These are phyloP conservation scores for Planiliza haematocheilus DNA, from an alignment of 2,113 vertebrate species.

Conservation along the genomic window DNA sequence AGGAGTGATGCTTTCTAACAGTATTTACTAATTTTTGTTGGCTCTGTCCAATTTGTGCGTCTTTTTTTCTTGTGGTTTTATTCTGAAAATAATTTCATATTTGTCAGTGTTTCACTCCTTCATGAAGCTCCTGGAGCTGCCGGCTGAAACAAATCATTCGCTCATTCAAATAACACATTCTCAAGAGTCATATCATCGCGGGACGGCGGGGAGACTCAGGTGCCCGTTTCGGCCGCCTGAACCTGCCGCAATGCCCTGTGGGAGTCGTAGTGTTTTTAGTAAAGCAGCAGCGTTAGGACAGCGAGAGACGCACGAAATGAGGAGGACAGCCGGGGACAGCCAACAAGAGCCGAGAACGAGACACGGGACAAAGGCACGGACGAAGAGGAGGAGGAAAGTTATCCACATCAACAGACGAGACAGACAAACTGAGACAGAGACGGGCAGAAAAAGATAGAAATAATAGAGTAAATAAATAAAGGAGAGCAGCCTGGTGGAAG, in stretches of 20 bases:
- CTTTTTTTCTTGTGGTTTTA: conserved; percentile 37
- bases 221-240: conserved; percentile 65
- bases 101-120: too few relatives aligned
- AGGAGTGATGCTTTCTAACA: too few relatives aligned
- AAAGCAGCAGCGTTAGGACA: conserved; percentile 62
- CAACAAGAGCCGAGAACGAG: conserved; percentile 45
- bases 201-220: conserved; percentile 67
- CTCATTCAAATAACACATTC: conserved; percentile 25
- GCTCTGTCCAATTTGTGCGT: conserved; percentile 4
- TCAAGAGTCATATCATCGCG: conserved; percentile 23
- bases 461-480: conserved; percentile 28
- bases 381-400: not conserved
- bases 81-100: too few relatives aligned
- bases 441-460: not conserved
- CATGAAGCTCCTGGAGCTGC: conserved; percentile 53
- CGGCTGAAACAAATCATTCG: too few relatives aligned
- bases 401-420: conserved; percentile 12
- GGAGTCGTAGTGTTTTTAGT: conserved; percentile 58
- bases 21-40: too few relatives aligned
- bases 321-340: conserved; percentile 19
- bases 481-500: conserved; percentile 50
- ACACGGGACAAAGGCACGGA: too few relatives aligned
- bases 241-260: conserved; percentile 59
- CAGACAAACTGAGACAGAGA: too few relatives aligned
- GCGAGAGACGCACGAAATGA: conserved; percentile 39